Base-by-base conservation (phyloP, 2,888 invertebrate genomes). In the Drosophila cognata region DNA sequence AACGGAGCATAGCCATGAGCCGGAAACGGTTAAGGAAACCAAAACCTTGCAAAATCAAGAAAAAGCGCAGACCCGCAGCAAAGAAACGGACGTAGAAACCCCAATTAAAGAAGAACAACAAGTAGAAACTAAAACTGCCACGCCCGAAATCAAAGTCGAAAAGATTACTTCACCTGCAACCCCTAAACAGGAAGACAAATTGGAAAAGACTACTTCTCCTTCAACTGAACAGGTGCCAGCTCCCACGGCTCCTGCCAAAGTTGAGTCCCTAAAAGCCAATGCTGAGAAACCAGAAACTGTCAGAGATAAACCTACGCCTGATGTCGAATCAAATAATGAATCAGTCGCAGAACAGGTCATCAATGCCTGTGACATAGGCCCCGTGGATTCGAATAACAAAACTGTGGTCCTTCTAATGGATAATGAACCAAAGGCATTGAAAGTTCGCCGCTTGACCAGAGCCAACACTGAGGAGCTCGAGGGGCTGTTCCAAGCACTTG, bases 391-490 rank as follows among this genome's bases (percentile, higher is more conserved):
- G 0, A 89, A 90, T 38, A 90, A 91, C 28, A 92, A 92, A 55
- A 92, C 91, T 0, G 79, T 92, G 8, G 92, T 92, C 0, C 79
- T 92, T 4, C 71, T 92, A 4, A 86, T 92, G 64, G 91, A 92
- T 62, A 92, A 91, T 35, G 91, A 92, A 29, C 92, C 92, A 0
- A 83, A 88, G 41, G 89, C 92, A 1, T 84, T 91, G 8, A 90
- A 91, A 35, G 90, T 92, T 0, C 87, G 92, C 7, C 82, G 92
- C 4, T 68, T 92, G 33, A 92, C 92, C 35, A 83, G 92, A 51
- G 92, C 92, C 43, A 92, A 92, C 53, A 92, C 92, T 0, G 92
- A 92, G 68, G 92, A 92, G 4, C 71, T 92, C 2, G 92, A 92
- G 51, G 91, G 77, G 7, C 71, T 92, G 4, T 91, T 92, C 28